Conservation (phyloP, 1,140 invertebrate genomes). For the Agrilus planipennis region DNA sequence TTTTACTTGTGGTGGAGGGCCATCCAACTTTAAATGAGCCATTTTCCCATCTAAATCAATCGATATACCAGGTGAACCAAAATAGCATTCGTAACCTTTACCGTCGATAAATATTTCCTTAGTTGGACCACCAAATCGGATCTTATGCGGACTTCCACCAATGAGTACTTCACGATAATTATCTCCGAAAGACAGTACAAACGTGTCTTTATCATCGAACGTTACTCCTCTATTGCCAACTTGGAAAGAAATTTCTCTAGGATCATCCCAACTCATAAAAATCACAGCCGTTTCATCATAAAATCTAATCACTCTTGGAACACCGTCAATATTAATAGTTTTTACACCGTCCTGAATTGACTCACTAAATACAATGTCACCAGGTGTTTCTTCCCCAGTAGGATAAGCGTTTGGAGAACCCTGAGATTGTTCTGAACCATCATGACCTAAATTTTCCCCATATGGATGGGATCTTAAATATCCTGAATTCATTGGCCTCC, state of each 20-base stretch:
- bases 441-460: conserved; percentile 30
- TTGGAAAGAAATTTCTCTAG: conserved; percentile 73
- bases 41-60: conserved; percentile 72
- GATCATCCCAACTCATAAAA: conserved; percentile 72
- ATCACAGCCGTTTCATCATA: conserved; percentile 76
- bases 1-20: conserved; percentile 75
- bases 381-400: conserved; percentile 9
- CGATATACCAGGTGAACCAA: conserved; percentile 76
- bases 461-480: conserved; percentile 36
- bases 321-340: conserved; percentile 75
- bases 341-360: conserved; percentile 54
- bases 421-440: conserved; percentile 6
- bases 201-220: conserved; percentile 52
- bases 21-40: conserved; percentile 66
- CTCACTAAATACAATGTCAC: conserved; percentile 43
- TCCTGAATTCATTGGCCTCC: conserved; percentile 18
- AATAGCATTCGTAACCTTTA: conserved; percentile 76
- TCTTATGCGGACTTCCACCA: conserved; percentile 57
- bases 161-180: conserved; percentile 59
- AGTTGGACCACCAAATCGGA: conserved; percentile 83
- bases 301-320: conserved; percentile 65
- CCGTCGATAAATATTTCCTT: conserved; percentile 84
- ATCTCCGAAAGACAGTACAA: conserved; percentile 56
- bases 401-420: no score
- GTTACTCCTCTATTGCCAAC: conserved; percentile 47